Evolutionary conservation across 2,888 invertebrate species (phyloP).

Genomic region (Sacculina carcini): DNA sequence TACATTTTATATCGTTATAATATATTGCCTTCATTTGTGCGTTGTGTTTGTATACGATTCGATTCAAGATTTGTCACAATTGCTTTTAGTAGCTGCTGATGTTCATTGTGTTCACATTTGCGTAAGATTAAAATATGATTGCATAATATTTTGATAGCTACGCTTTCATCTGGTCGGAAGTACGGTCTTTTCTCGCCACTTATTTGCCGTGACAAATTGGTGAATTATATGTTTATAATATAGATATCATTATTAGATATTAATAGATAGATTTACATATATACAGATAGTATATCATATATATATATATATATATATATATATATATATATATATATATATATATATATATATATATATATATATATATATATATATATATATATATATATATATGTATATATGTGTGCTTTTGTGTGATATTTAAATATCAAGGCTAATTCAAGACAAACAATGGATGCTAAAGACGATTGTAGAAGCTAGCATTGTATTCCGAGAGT

Average conservation of each 20-base stretch:
- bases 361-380: not conserved
- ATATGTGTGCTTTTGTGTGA: too few relatives aligned
- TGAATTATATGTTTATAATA: too few relatives aligned
- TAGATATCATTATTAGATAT: too few relatives aligned
- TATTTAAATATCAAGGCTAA: too few relatives aligned
- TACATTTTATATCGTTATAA: too few relatives aligned
- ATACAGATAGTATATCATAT: too few relatives aligned
- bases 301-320: too few relatives aligned
- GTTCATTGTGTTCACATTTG: not conserved
- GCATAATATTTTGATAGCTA: not conserved
- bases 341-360: not conserved
- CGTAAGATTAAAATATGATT: not conserved
- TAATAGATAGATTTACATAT: too few relatives aligned
- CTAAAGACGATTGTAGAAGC: too few relatives aligned
- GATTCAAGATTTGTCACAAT: not conserved
- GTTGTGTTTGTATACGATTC: not conserved
- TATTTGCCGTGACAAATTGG: not conserved
- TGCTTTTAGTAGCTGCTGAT: not conserved
- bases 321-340: not conserved
- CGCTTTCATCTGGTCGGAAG: not conserved
- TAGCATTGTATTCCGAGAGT: too few relatives aligned
- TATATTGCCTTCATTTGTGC: too few relatives aligned
- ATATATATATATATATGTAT: not conserved
- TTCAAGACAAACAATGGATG: too few relatives aligned
- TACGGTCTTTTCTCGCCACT: not conserved